phyloP scores from a whole-genome alignment of 2,797 vertebrate species.

The Microctenopoma steveboyesi region DNA sequence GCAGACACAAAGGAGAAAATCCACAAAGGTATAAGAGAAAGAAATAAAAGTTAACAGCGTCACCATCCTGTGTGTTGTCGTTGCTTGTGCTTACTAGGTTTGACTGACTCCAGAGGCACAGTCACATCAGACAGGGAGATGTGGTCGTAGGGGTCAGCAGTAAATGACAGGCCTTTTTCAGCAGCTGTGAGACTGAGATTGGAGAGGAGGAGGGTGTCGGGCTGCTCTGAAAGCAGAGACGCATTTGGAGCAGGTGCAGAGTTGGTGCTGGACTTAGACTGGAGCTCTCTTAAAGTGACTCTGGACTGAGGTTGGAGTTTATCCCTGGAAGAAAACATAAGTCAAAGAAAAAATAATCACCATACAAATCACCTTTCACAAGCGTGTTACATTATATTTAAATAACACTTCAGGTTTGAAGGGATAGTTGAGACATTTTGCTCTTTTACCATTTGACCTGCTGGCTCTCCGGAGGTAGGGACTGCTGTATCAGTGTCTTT shows the following conservation, averaged over 20 bases:
- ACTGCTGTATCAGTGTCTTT: slow-evolving; percentile 93
- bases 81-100: slow-evolving; percentile 86
- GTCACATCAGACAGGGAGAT: slow-evolving; percentile 88
- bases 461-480: slow-evolving; percentile 91
- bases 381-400: neutral
- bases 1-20: neutral
- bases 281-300: slow-evolving; percentile 92
- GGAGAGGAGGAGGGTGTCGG: slow-evolving; percentile 56
- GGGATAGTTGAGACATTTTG: neutral
- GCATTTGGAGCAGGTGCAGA: slow-evolving; percentile 57
- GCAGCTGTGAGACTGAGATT: slow-evolving; percentile 60
- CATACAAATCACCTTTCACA: neutral
- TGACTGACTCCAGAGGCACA: slow-evolving; percentile 95
- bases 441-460: slow-evolving; percentile 92
- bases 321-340: slow-evolving; percentile 82
- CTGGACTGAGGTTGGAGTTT: slow-evolving; percentile 88
- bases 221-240: slow-evolving; percentile 52
- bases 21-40: neutral
- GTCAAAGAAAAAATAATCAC: neutral
- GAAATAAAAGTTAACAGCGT: neutral
- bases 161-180: slow-evolving; percentile 40
- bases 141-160: slow-evolving; percentile 69
- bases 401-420: neutral
- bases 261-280: slow-evolving; percentile 83
- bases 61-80: neutral